Percentiles rank a stretch among this genome's conserved stretches.
These are phyloP conservation scores for Agonum fuliginosum DNA, from an alignment of 2,888 invertebrate species.

Conservation along the genomic window DNA sequence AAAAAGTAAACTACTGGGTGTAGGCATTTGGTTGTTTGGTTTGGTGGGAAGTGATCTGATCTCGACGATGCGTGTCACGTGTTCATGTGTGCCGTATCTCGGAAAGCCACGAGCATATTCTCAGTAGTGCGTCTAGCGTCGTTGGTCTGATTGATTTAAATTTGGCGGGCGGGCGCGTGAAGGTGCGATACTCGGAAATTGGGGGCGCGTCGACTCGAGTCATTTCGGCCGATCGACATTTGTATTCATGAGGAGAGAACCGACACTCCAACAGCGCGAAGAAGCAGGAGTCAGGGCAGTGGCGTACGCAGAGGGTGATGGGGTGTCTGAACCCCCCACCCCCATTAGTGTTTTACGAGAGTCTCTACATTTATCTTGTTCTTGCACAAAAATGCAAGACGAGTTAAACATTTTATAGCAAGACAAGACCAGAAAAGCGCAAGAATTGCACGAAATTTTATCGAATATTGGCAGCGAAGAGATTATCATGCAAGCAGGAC, in stretches of 20 bases:
- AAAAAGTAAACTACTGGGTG: too few species aligned
- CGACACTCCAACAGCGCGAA: conserved; percentile 7
- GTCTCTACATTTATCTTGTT: too few species aligned
- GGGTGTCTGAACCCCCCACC: too few species aligned
- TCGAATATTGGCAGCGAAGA: too few species aligned
- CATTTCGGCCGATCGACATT: conserved; percentile 57
- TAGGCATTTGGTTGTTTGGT: conserved; percentile 9
- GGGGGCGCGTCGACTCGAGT: conserved; percentile 51
- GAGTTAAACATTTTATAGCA: too few species aligned
- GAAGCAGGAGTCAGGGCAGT: background rate
- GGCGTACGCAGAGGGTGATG: too few species aligned
- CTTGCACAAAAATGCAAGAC: too few species aligned
- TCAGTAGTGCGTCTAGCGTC: background rate
- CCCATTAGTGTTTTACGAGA: too few species aligned
- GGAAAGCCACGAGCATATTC: conserved; percentile 20
- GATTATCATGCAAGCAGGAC: too few species aligned
- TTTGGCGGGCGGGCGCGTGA: conserved; percentile 45
- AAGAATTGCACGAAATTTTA: too few species aligned
- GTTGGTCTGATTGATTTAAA: conserved; percentile 57
- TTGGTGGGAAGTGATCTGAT: conserved; percentile 17
- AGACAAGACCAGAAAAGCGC: too few species aligned
- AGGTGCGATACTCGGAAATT: conserved; percentile 55
- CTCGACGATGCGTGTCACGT: conserved; percentile 32
- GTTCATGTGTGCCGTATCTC: conserved; percentile 35
- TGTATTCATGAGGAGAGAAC: conserved; percentile 58